Base-by-base conservation (phyloP, 1,140 invertebrate species). In the Leptonema lineaticorne region DNA sequence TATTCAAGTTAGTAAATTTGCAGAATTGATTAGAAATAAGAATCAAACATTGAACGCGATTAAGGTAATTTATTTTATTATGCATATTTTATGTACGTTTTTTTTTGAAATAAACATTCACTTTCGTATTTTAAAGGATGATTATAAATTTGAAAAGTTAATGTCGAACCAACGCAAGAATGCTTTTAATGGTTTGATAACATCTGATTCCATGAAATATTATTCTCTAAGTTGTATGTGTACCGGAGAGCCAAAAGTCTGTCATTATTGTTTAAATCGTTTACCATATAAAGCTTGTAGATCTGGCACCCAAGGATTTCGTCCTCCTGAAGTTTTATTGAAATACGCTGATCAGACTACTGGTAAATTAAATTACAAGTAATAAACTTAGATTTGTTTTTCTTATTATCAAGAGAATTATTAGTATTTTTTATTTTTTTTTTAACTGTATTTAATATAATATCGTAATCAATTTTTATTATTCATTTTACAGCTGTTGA, bases 261-360 rank as follows among this genome's bases (percentile, higher is more conserved):
- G 90, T 78, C 79, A 83, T 16, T 68, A 82, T 14, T 93, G 91
- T 76, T 74, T 86, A 37, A 77, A 77, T 56, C 84, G 85, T 63
- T 83, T 85, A 65, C 76, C 83, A 22, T 84, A 88, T 62, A 81
- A 86, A 24, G 93, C 93, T 1, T 87, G 90, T 8, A 81, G 94
- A 73, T 93, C 93, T 37, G 94, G 94, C 26, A 96, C 94, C n/a
- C 92, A 93, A 22, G 94, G 92, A 2, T 96, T 92, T 76, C 83
- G 94, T 41, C 90, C 94, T 60, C 94, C 94, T 0, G 94, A 97
- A 84, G 92, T 96, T 56, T 78, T 95, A 29, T 81, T 95, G 26
- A 92, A 92, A 75, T 87, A 87, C 78, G 81, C 84, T 9, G 78
- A 88, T 59, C 93, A 95, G 82, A 89, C 89, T 5, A 87, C 89